A percentile compares a stretch with the other conserved stretches of the same genome.
Conservation (phyloP, 2,797 vertebrate species). For the Neomorphus geoffroyi region DNA sequence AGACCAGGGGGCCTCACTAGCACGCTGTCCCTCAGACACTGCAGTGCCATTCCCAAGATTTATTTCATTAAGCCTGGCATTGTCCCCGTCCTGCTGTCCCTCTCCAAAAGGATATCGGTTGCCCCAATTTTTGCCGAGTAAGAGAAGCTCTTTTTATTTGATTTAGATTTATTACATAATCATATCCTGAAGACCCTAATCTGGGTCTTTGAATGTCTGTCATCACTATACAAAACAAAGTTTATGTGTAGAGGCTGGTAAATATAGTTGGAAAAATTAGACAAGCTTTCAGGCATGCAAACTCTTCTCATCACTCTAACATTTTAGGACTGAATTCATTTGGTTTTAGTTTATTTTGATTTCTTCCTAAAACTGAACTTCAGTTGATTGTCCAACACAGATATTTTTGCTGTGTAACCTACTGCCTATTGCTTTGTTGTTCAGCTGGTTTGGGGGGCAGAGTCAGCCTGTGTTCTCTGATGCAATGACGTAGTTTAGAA, state of each 20-base stretch:
- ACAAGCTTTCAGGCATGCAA: not conserved
- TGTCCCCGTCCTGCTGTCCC: too few species aligned
- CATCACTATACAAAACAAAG: not conserved
- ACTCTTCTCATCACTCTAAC: not conserved
- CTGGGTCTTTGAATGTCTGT: not conserved
- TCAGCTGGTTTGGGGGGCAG: not conserved
- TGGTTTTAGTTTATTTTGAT: not conserved
- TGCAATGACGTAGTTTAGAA: not conserved
- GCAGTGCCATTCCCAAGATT: too few species aligned
- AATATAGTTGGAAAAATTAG: not conserved
- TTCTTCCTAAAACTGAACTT: not conserved
- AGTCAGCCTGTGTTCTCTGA: not conserved
- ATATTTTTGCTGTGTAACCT: not conserved
- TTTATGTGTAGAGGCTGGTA: not conserved
- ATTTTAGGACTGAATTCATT: not conserved
- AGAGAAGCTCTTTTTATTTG: not conserved
- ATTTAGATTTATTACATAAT: not conserved
- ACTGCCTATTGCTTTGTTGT: not conserved
- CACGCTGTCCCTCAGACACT: too few species aligned
- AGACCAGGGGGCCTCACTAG: too few species aligned
- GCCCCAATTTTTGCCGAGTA: not conserved
- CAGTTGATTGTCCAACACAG: not conserved
- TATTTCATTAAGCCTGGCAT: too few species aligned
- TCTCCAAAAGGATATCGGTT: not conserved
- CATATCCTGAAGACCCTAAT: not conserved